These are phyloP conservation scores for Phytoseiulus persimilis DNA, from an alignment of 2,888 invertebrate genomes.

Conservation along the genomic window DNA sequence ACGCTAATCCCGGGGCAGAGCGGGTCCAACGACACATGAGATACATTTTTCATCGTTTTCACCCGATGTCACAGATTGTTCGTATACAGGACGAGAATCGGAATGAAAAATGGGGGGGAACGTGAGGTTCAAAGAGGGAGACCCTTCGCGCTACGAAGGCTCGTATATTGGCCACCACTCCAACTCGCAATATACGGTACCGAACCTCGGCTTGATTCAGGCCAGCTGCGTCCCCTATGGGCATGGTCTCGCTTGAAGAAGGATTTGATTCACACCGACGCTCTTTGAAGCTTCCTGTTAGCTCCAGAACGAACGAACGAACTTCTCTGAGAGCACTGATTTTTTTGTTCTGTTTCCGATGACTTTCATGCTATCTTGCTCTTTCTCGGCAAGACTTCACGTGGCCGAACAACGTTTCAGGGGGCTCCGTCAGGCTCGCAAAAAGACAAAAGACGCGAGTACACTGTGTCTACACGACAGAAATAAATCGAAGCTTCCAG, in stretches of 20 bases:
- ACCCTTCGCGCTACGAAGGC: not conserved
- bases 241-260: not conserved
- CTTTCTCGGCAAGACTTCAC: no score
- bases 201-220: not conserved
- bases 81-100: not conserved
- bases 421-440: no score
- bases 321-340: not conserved
- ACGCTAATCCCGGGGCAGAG: not conserved
- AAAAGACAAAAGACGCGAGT: no score
- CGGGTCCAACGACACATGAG: not conserved
- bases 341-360: no score
- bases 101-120: not conserved
- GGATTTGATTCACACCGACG: not conserved
- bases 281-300: not conserved
- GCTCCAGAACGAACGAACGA: not conserved
- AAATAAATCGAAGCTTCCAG: no score
- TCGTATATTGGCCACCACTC: not conserved
- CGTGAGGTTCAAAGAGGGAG: not conserved
- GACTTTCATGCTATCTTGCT: no score
- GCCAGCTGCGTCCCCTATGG: not conserved
- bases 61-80: not conserved
- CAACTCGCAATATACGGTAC: not conserved
- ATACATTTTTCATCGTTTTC: not conserved
- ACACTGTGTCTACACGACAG: no score
- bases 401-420: no score